phyloP scores from a whole-genome alignment of 1,140 invertebrate genomes.

The Diprion similis region DNA sequence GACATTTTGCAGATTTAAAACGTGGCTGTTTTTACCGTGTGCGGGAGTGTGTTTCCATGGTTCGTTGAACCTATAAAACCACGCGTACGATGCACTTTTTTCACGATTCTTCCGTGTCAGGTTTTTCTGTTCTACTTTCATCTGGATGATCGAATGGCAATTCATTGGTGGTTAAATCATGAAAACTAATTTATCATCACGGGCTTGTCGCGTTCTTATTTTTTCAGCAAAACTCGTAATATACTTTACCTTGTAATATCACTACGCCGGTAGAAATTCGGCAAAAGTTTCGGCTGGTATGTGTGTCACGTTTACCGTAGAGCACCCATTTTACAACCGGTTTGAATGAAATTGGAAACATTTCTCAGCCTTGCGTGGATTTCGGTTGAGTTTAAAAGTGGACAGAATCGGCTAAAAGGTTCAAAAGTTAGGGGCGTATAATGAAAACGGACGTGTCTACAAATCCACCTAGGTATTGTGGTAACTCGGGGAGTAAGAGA shows the following conservation, averaged over 20 bases:
- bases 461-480: neutral
- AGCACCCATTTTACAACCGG: conserved; percentile 42
- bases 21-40: neutral
- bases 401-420: conserved; percentile 19
- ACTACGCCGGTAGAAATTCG: conserved; percentile 11
- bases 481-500: neutral
- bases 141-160: too few relatives aligned
- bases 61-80: neutral
- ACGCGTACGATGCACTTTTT: neutral
- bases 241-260: too few relatives aligned
- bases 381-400: conserved; percentile 31
- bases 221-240: too few relatives aligned
- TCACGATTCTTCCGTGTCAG: neutral
- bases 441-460: conserved; percentile 5
- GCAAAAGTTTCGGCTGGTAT: conserved; percentile 35
- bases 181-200: too few relatives aligned
- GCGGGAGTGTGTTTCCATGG: neutral
- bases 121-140: too few relatives aligned
- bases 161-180: too few relatives aligned
- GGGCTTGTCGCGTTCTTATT: too few relatives aligned
- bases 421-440: conserved; percentile 2
- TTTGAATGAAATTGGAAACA: conserved; percentile 60
- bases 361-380: conserved; percentile 43
- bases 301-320: conserved; percentile 53
- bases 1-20: neutral